These are phyloP conservation scores for Lepisosteus oculatus DNA, from an alignment of 2,113 vertebrate species.

Conservation along the genomic window DNA sequence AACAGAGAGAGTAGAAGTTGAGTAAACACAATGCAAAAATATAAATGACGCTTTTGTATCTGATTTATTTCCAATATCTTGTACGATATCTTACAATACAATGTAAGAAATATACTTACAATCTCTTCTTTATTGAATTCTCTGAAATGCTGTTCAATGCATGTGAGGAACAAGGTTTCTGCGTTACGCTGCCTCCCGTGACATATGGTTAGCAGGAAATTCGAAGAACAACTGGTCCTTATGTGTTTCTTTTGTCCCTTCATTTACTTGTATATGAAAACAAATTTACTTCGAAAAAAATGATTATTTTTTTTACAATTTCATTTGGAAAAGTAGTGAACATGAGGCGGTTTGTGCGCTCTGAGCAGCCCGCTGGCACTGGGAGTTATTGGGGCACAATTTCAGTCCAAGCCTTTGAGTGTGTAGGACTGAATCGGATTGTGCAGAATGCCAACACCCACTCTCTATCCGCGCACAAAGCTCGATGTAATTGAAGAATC, in stretches of 20 bases:
- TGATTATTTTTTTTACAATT: not conserved
- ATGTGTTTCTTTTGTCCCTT: constrained; percentile 41
- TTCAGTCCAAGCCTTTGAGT: constrained; percentile 25
- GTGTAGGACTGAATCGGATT: constrained; percentile 50
- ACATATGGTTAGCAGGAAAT: constrained; percentile 67
- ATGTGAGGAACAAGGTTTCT: constrained; percentile 1
- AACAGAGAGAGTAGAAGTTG: too few species aligned
- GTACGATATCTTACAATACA: too few species aligned
- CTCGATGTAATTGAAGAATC: constrained; percentile 48
- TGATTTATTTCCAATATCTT: too few species aligned
- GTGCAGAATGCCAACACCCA: constrained; percentile 85
- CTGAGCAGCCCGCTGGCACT: not conserved
- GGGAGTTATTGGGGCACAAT: constrained; percentile 20
- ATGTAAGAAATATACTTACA: constrained; percentile 19
- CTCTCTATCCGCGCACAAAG: constrained; percentile 84
- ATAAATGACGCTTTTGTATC: too few species aligned
- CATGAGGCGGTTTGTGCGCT: not conserved
- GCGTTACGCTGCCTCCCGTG: constrained; percentile 31
- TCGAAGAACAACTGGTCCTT: constrained; percentile 62
- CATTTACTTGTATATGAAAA: constrained; percentile 36
- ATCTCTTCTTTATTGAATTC: not conserved
- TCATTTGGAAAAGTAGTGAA: not conserved
- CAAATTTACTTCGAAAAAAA: constrained; percentile 4
- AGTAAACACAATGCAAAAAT: too few species aligned
- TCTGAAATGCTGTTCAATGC: not conserved